Evolutionary conservation across 2,113 vertebrate genomes (phyloP).

Genomic region (Turnix velox): DNA sequence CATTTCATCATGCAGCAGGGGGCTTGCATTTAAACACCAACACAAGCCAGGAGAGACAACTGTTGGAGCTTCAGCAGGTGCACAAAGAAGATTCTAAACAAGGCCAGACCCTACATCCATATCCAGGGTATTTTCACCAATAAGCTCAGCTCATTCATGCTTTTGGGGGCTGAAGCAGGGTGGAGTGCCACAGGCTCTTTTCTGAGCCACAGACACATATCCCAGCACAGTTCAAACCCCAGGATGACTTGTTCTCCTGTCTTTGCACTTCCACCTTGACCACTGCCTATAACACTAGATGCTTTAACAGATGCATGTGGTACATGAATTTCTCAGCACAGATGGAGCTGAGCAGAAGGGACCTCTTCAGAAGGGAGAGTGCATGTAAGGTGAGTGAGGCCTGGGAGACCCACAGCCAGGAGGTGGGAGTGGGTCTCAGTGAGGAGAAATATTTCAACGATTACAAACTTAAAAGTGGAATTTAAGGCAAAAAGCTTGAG

Average conservation of each 20-base stretch:
- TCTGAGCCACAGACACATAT: neutral
- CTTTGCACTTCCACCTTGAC: neutral
- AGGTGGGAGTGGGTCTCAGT: neutral
- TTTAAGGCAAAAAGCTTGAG: neutral
- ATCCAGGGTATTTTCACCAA: neutral
- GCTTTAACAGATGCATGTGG: neutral
- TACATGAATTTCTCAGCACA: neutral
- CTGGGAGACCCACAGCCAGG: neutral
- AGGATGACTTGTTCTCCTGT: neutral
- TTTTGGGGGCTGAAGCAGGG: neutral
- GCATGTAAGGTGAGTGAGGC: neutral
- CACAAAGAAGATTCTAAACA: neutral
- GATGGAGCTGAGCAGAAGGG: neutral
- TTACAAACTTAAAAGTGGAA: neutral
- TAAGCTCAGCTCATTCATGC: neutral
- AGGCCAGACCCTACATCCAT: neutral
- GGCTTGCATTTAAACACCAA: neutral
- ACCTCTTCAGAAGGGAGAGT: neutral
- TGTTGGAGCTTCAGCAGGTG: neutral
- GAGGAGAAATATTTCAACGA: neutral
- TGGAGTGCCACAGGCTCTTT: neutral
- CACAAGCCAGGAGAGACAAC: neutral
- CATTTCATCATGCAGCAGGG: neutral
- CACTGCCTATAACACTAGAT: rapidly evolving
- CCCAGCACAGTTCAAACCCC: neutral